These are phyloP conservation scores for Megalops cyprinoides DNA, from an alignment of 2,797 vertebrate species.

Conservation along the genomic window DNA sequence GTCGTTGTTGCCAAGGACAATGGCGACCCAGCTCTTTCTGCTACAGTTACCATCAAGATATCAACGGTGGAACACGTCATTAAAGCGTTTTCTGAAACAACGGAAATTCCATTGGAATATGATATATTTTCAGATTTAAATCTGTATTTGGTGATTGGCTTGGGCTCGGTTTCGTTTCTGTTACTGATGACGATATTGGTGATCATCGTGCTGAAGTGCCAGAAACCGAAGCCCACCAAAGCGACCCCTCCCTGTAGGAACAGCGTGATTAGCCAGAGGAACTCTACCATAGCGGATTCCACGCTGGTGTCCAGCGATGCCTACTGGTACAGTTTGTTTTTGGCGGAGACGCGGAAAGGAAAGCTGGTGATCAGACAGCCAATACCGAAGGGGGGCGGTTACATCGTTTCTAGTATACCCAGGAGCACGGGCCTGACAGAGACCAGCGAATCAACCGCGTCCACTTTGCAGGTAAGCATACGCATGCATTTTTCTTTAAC, in stretches of 20 bases:
- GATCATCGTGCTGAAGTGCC: constrained; percentile 78
- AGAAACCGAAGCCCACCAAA: constrained; percentile 73
- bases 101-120: constrained; percentile 72
- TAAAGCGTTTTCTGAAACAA: constrained; percentile 72
- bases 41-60: constrained; percentile 77
- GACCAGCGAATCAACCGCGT: constrained; percentile 75
- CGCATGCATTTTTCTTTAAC: too few species aligned
- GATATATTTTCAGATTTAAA: constrained; percentile 78
- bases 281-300: constrained; percentile 79
- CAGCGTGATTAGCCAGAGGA: constrained; percentile 76
- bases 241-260: constrained; percentile 68
- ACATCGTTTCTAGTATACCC: constrained; percentile 79
- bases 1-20: constrained; percentile 79
- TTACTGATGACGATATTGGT: constrained; percentile 78
- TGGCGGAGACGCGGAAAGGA: constrained; percentile 78
- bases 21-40: constrained; percentile 73
- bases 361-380: constrained; percentile 79
- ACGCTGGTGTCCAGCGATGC: constrained; percentile 80
- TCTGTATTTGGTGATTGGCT: constrained; percentile 77
- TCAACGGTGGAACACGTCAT: constrained; percentile 72
- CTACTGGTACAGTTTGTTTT: constrained; percentile 81
- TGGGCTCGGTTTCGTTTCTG: constrained; percentile 76
- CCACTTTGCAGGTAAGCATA: constrained; percentile 81
- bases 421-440: constrained; percentile 74
- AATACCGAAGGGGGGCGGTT: constrained; percentile 74